These are phyloP conservation scores for Podilymbus podiceps DNA, from an alignment of 2,113 vertebrate genomes.

Conservation along the genomic window DNA sequence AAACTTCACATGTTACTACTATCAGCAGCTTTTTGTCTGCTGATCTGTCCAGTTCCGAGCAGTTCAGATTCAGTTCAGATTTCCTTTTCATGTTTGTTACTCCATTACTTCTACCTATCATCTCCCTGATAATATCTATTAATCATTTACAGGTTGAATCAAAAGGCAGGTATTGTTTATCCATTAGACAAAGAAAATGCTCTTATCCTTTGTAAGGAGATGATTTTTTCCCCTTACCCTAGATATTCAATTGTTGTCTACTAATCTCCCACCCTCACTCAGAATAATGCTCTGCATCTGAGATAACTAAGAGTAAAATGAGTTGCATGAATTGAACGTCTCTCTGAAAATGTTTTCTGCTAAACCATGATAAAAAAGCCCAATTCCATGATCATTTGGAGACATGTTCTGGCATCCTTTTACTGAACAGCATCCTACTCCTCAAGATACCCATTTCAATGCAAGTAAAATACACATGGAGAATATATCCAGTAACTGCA, in stretches of 20 bases:
- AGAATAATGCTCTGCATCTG: not conserved
- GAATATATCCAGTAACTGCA: not conserved
- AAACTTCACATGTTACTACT: not conserved
- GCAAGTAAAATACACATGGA: not conserved
- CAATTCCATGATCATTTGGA: not conserved
- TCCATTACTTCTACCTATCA: not conserved
- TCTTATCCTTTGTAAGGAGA: not conserved
- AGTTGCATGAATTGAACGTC: not conserved
- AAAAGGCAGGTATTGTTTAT: not conserved
- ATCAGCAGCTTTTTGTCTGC: not conserved
- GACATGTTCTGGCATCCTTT: not conserved
- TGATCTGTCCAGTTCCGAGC: not conserved
- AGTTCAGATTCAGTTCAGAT: not conserved
- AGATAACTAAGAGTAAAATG: not conserved
- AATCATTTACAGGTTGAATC: not conserved
- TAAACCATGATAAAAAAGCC: not conserved
- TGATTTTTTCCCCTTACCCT: not conserved
- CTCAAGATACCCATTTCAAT: not conserved
- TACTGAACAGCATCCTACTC: not conserved
- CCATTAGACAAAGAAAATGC: not conserved
- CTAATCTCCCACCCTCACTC: not conserved
- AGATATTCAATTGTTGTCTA: not conserved
- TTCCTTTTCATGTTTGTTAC: not conserved
- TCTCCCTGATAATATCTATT: not conserved
- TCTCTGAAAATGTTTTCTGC: not conserved